Evolutionary conservation across 2,113 vertebrate species (phyloP).

Genomic region (Actenoides hombroni): DNA sequence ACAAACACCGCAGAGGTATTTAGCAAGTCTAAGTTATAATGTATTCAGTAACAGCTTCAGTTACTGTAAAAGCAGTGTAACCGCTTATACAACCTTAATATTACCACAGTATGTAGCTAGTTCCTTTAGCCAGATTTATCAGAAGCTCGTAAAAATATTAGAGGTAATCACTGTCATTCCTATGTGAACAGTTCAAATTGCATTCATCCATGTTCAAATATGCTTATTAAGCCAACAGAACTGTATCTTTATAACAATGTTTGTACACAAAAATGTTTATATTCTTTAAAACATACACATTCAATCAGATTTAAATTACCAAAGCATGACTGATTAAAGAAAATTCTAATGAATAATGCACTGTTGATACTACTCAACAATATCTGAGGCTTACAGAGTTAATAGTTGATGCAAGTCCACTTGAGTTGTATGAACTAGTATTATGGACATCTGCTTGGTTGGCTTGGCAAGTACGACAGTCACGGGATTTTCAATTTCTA

Average conservation of each 20-base stretch:
- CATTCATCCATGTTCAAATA: background rate
- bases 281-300: background rate
- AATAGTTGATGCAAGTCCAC: background rate
- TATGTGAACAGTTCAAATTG: background rate
- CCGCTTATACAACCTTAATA: background rate
- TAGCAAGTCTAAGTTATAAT: background rate
- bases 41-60: background rate
- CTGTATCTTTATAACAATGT: background rate
- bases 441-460: background rate
- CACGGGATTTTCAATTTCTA: background rate
- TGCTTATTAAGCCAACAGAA: background rate
- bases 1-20: background rate
- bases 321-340: background rate
- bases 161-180: background rate
- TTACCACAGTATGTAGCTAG: background rate
- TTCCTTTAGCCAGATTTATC: background rate
- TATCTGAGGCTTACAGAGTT: background rate
- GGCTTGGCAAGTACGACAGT: background rate
- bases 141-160: background rate
- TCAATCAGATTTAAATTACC: background rate
- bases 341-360: background rate
- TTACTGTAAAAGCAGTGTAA: background rate
- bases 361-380: background rate
- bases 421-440: background rate
- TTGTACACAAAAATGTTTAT: background rate